Evolutionary conservation across 2,888 invertebrate species (phyloP).

Genomic region (Drosophila vallismaia): DNA sequence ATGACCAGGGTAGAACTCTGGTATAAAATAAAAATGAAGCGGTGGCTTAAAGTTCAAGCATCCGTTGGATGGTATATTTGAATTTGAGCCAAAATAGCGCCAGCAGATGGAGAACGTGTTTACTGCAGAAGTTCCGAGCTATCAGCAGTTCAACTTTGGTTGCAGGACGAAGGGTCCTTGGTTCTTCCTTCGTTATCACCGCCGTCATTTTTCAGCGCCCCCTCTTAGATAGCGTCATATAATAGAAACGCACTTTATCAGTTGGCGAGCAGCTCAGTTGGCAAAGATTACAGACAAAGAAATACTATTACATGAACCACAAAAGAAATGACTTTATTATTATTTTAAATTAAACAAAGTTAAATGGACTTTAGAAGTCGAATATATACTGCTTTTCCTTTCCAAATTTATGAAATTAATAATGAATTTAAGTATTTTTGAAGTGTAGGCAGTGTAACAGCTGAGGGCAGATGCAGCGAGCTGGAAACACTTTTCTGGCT

Average conservation of each 20-base stretch:
- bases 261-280: conserved; percentile 34
- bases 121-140: conserved; percentile 17
- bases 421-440: not conserved
- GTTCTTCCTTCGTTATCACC: conserved; percentile 29
- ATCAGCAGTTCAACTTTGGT: conserved; percentile 27
- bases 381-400: not conserved
- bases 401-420: not conserved
- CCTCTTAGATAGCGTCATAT: conserved; percentile 29
- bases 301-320: not conserved
- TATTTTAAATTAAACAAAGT: not conserved
- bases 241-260: conserved; percentile 44
- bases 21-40: conserved; percentile 1
- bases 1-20: conserved; percentile 20
- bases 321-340: not conserved
- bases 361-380: not conserved
- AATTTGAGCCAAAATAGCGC: conserved; percentile 16
- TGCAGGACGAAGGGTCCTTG: conserved; percentile 12
- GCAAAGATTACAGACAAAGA: conserved; percentile 5
- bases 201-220: conserved; percentile 35
- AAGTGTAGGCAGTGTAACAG: not conserved
- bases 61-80: conserved; percentile 26
- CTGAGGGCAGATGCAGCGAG: conserved; percentile 54
- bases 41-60: conserved; percentile 26
- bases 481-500: conserved; percentile 37
- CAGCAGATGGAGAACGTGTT: conserved; percentile 39